Evolutionary conservation across 37 sponge, comb jelly and placozoan genomes (phyloP).

Genomic region (Spongilla lacustris): DNA sequence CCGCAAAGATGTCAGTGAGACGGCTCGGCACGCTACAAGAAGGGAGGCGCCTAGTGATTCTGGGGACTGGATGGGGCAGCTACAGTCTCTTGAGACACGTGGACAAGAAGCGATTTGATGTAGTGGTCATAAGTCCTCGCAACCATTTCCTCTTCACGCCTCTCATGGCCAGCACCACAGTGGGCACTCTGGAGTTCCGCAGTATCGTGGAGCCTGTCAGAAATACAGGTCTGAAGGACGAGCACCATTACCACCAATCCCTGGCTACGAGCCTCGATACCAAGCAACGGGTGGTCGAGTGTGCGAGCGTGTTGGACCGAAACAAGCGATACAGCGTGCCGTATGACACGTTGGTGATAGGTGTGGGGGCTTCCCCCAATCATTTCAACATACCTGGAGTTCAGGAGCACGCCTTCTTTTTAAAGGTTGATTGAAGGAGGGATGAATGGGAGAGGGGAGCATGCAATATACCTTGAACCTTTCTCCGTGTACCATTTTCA

Average conservation of each 20-base stretch:
- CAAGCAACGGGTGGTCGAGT: slow-evolving; percentile 40
- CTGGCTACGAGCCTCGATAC: slow-evolving; percentile 60
- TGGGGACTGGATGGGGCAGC: slow-evolving; percentile 91
- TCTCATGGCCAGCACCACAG: slow-evolving; percentile 87
- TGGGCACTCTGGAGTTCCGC: slow-evolving; percentile 89
- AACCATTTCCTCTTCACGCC: slow-evolving; percentile 96
- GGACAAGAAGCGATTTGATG: slow-evolving; percentile 64
- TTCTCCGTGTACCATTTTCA: not conserved
- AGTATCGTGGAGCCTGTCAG: slow-evolving; percentile 93
- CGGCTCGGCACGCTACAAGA: not conserved
- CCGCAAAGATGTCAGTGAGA: too few relatives aligned
- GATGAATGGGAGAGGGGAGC: not conserved
- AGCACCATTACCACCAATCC: slow-evolving; percentile 86
- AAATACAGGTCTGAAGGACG: slow-evolving; percentile 79
- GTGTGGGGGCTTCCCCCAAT: slow-evolving; percentile 82
- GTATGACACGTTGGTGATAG: slow-evolving; percentile 84
- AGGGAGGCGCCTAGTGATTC: slow-evolving; percentile 62
- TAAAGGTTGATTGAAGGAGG: slow-evolving; percentile 71
- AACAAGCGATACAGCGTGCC: slow-evolving; percentile 44
- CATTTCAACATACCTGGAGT: slow-evolving; percentile 86
- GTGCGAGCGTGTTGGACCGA: slow-evolving; percentile 65
- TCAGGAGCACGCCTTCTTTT: slow-evolving; percentile 83
- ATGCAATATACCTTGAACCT: too few relatives aligned
- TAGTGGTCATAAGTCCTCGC: slow-evolving; percentile 81
- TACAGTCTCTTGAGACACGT: slow-evolving; percentile 73